These are phyloP conservation scores for Tetramorium alpestre DNA, from an alignment of 1,140 invertebrate genomes.

Conservation along the genomic window DNA sequence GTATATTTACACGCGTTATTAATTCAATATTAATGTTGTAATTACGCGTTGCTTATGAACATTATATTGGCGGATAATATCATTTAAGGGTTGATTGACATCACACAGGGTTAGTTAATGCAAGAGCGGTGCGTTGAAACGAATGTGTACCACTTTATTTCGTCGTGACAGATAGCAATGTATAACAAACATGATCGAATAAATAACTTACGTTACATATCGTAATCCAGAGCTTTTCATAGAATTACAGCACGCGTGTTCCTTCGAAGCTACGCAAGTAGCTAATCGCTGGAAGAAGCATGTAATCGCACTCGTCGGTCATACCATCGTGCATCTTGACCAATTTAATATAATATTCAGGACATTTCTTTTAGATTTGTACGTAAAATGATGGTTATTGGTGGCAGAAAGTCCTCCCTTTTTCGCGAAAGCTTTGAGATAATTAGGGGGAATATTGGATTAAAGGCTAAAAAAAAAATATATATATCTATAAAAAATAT, in stretches of 20 bases:
- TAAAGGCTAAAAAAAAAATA: not conserved
- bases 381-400: not conserved
- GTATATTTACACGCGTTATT: not conserved
- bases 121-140: not conserved
- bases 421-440: not conserved
- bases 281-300: not conserved
- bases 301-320: not conserved
- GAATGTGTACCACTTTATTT: conserved; percentile 21
- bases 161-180: conserved; percentile 24
- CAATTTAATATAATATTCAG: conserved; percentile 16
- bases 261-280: conserved; percentile 8
- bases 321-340: conserved; percentile 18
- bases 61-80: conserved; percentile 29
- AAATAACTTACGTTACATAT: conserved; percentile 56
- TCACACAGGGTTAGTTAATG: not conserved
- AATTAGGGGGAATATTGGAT: conserved; percentile 5
- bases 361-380: conserved; percentile 10
- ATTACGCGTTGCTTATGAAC: not conserved
- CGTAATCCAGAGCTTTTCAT: conserved; percentile 43
- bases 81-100: conserved; percentile 45
- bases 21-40: conserved; percentile 11
- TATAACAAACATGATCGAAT: conserved; percentile 42
- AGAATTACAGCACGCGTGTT: conserved; percentile 14
- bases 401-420: not conserved
- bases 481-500: not conserved